Conservation (phyloP, 2,888 invertebrate species). For the Vannuccia rotundouncinata region DNA sequence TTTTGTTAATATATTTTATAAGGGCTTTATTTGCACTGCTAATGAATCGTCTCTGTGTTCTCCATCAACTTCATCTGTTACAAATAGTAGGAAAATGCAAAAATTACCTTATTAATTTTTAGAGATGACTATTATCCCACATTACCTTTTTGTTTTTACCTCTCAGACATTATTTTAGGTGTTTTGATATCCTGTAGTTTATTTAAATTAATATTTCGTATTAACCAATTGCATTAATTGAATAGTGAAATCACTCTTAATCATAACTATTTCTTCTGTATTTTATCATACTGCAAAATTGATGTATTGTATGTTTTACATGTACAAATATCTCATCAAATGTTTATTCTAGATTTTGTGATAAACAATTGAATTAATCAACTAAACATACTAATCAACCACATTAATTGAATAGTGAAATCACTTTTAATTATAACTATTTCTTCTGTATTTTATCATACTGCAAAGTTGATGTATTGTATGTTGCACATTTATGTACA, state of each 20-base stretch:
- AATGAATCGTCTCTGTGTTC: background rate
- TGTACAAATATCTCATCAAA: background rate
- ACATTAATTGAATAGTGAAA: background rate
- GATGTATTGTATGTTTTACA: background rate
- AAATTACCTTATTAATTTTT: background rate
- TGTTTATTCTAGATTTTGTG: background rate
- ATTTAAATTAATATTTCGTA: background rate
- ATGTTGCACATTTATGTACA: background rate
- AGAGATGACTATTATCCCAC: background rate
- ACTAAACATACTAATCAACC: background rate
- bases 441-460: background rate
- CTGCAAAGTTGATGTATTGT: background rate
- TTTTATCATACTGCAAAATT: background rate
- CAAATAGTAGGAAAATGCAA: background rate
- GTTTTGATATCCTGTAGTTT: background rate
- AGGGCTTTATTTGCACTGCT: background rate
- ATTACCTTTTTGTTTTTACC: background rate
- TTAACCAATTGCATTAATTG: background rate
- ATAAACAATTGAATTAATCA: background rate
- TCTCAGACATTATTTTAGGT: background rate
- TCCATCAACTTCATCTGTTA: background rate
- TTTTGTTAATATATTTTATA: background rate
- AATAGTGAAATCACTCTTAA: background rate
- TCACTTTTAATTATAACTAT: background rate
- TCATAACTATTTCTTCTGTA: background rate